Percentiles rank a stretch among this genome's conserved stretches.
These are phyloP conservation scores for Heliocidaris erythrogramma DNA, from an alignment of 35 echinoderm and acorn worm genomes.

Conservation along the genomic window DNA sequence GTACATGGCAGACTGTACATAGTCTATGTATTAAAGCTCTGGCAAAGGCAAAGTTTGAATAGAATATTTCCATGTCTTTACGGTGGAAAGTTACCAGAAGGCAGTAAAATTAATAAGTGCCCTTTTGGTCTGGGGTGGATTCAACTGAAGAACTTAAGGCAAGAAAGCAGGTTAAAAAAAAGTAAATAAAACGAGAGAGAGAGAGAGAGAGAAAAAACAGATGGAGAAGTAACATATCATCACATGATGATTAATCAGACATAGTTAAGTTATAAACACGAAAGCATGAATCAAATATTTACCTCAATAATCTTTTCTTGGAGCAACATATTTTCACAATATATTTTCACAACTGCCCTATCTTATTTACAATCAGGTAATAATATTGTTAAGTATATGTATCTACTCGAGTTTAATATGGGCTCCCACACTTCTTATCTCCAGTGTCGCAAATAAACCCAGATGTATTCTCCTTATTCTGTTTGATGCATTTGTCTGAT, in stretches of 20 bases:
- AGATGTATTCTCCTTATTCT: neutral
- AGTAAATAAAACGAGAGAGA: too few species aligned
- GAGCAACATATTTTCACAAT: neutral
- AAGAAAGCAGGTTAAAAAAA: too few species aligned
- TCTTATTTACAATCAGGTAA: conserved; percentile 5
- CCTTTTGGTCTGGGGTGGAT: too few species aligned
- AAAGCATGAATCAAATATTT: neutral
- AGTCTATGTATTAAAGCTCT: too few species aligned
- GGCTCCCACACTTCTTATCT: neutral
- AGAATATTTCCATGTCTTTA: too few species aligned
- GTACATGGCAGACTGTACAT: too few species aligned
- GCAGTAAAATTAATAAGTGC: too few species aligned
- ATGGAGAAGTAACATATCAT: neutral
- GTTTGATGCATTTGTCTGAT: too few species aligned
- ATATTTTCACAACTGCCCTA: neutral
- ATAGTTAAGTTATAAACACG: neutral
- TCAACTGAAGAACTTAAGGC: too few species aligned
- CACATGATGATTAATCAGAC: neutral
- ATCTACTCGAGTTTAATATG: neutral
- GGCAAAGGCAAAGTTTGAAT: too few species aligned
- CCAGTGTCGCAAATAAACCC: neutral
- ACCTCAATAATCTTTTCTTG: neutral
- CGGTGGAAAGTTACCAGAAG: too few species aligned
- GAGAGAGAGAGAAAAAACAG: too few species aligned
- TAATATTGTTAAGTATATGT: neutral